Base-by-base conservation (phyloP, 2,888 invertebrate species). In the Heliconius ismenius region DNA sequence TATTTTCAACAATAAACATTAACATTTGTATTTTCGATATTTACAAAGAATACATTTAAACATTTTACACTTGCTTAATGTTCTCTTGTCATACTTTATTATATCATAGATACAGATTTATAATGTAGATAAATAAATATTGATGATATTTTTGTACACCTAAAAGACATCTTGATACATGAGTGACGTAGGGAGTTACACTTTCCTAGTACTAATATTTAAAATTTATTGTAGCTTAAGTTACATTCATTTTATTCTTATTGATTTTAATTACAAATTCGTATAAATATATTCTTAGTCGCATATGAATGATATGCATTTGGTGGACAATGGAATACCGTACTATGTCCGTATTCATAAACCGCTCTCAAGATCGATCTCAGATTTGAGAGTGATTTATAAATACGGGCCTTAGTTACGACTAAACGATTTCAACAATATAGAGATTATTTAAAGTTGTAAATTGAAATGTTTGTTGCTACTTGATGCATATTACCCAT, bases 101-200 rank as follows among this genome's bases (percentile, higher is more conserved):
- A 70, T 62, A 76, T 70, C 69, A 13, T 79, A 73, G 73, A 43
- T 75, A 78, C 74, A 78, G 74, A 75, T 72, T 58, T 79, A 63
- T 79, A 67, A 73, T 70, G 60, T 76, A 77, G 76, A 68, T 79
- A 75, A 67, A 77, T 76, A 65, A 75, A 85, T 85, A 87, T 84
- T 88, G 84, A 90, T 82, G 82, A 92, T 93, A 92, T 92, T 93
- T 93, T 93, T 93, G 87, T 93, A 92, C 92, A 88, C 86, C 82
- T 86, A 86, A 90, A 90, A 90, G 86, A 91, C 89, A 89, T 88
- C 84, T 86, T 84, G 79, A 81, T 81, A 79, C 80, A 82, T 84
- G 82, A 79, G 75, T 78, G 79, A 79, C 82, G 76, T 84, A 83
- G 84, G 83, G 83, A 83, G 81, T 65, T 75, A 49, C 54, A 75